These are phyloP conservation scores for Scaptomyza tumidula DNA, from an alignment of 2,888 invertebrate genomes.

Conservation along the genomic window DNA sequence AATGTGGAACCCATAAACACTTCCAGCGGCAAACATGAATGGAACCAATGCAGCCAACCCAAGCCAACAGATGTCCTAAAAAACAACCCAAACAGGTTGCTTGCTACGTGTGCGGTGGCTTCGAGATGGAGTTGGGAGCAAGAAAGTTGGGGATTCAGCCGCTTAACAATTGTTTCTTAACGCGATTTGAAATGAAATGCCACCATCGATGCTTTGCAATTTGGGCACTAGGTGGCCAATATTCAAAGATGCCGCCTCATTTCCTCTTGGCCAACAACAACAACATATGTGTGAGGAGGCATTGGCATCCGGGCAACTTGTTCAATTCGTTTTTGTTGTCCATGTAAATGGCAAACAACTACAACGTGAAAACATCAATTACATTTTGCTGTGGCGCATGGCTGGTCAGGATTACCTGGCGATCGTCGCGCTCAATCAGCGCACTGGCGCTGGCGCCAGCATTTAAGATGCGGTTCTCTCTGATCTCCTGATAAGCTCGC, in stretches of 20 bases:
- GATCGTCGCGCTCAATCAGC: conserved; percentile 82
- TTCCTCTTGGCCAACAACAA: conserved; percentile 58
- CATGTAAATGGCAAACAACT: conserved; percentile 76
- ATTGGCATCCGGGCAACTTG: conserved; percentile 18
- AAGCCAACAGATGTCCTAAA: conserved; percentile 62
- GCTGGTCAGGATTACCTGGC: conserved; percentile 66
- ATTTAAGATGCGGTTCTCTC: conserved; percentile 84
- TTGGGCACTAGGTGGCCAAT: conserved; percentile 53
- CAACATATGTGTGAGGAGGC: conserved; percentile 35
- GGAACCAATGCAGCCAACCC: conserved; percentile 51
- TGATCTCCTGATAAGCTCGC: conserved; percentile 83
- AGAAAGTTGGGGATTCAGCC: conserved; percentile 40
- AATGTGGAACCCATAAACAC: conserved; percentile 83
- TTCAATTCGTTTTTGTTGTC: conserved; percentile 39
- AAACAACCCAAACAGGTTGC: conserved; percentile 53
- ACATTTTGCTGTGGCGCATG: conserved; percentile 48
- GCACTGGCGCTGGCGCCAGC: conserved; percentile 84
- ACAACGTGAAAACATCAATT: conserved; percentile 79
- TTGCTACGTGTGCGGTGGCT: conserved; percentile 65
- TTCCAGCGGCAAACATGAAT: conserved; percentile 80
- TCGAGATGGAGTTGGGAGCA: conserved; percentile 29
- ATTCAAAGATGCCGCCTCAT: conserved; percentile 66
- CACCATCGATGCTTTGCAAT: conserved; percentile 72
- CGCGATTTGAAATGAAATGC: conserved; percentile 76
- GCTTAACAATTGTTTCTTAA: conserved; percentile 78